A percentile compares a stretch with the other conserved stretches of the same genome.
Evolutionary conservation across 92 coral and sea anemone genomes (phyloP).

Genomic region (Bergia puertoricense): DNA sequence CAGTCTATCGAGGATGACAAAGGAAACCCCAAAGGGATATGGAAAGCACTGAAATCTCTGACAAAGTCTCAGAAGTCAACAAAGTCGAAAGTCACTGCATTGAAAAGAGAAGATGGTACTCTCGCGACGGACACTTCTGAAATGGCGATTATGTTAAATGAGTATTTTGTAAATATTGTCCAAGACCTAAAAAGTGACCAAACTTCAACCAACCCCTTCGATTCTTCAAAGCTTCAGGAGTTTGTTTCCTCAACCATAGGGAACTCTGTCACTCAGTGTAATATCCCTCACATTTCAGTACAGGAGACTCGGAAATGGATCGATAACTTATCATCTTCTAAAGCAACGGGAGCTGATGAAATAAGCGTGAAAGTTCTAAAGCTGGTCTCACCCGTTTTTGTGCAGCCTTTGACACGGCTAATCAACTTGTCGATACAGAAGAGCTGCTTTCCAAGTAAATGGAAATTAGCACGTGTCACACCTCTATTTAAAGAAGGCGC

Average conservation of each 20-base stretch:
- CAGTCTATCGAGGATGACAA: slow-evolving; percentile 51
- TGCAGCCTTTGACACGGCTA: slow-evolving; percentile 37
- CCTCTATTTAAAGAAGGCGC: slow-evolving; percentile 52
- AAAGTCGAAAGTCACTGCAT: slow-evolving; percentile 24
- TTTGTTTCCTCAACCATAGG: slow-evolving; percentile 40
- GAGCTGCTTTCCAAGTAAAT: slow-evolving; percentile 54
- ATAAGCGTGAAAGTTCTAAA: slow-evolving; percentile 58
- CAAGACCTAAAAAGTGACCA: too few relatives aligned
- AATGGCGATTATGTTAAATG: slow-evolving; percentile 55
- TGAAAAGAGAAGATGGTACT: slow-evolving; percentile 43
- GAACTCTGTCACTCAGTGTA: slow-evolving; percentile 47
- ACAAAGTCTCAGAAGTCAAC: slow-evolving; percentile 48
- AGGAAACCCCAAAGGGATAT: slow-evolving; percentile 49
- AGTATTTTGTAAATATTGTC: slow-evolving; percentile 51
- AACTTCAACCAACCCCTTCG: slow-evolving; percentile 29
- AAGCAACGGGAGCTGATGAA: slow-evolving; percentile 59
- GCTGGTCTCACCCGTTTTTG: slow-evolving; percentile 51
- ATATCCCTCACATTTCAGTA: slow-evolving; percentile 50
- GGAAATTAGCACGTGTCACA: slow-evolving; percentile 58
- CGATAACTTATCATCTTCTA: slow-evolving; percentile 47
- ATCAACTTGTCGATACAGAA: slow-evolving; percentile 39
- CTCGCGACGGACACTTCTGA: slow-evolving; percentile 42
- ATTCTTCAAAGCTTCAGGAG: slow-evolving; percentile 43
- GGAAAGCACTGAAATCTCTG: slow-evolving; percentile 51
- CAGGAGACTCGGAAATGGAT: slow-evolving; percentile 42